phyloP scores from a whole-genome alignment of 2,113 vertebrate species.

The Corvus hawaiiensis region DNA sequence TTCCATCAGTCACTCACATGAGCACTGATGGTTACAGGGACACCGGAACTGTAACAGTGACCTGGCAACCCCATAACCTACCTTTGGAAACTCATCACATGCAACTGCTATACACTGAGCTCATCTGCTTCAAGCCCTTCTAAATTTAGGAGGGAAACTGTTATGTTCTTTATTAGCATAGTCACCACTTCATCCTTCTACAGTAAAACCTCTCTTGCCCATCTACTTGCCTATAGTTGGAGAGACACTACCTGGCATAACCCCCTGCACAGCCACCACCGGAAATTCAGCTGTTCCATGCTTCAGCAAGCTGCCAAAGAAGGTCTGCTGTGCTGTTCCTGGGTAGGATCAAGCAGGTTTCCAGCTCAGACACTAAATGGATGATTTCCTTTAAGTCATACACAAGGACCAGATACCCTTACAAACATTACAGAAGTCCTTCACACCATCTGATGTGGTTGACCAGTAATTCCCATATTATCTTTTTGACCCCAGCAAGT shows the following conservation, averaged over 20 bases:
- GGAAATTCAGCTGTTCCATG: not conserved
- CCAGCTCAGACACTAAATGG: not conserved
- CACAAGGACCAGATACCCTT: not conserved
- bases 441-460: not conserved
- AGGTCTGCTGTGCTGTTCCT: not conserved
- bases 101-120: not conserved
- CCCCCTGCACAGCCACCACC: not conserved
- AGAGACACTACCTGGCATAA: not conserved
- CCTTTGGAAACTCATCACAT: not conserved
- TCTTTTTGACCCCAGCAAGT: not conserved
- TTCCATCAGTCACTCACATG: fast-evolving
- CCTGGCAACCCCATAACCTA: not conserved
- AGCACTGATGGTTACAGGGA: not conserved
- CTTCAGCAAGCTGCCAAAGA: not conserved
- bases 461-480: not conserved
- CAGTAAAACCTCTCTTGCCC: not conserved
- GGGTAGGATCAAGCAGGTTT: not conserved
- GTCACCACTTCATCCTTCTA: not conserved
- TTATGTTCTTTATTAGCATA: fast-evolving
- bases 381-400: not conserved
- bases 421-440: not conserved
- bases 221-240: not conserved
- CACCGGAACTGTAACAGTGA: not conserved
- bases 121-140: not conserved
- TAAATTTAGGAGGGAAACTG: not conserved